These are phyloP conservation scores for Drosophila busckii DNA, from an alignment of 1,140 invertebrate species.

Conservation along the genomic window DNA sequence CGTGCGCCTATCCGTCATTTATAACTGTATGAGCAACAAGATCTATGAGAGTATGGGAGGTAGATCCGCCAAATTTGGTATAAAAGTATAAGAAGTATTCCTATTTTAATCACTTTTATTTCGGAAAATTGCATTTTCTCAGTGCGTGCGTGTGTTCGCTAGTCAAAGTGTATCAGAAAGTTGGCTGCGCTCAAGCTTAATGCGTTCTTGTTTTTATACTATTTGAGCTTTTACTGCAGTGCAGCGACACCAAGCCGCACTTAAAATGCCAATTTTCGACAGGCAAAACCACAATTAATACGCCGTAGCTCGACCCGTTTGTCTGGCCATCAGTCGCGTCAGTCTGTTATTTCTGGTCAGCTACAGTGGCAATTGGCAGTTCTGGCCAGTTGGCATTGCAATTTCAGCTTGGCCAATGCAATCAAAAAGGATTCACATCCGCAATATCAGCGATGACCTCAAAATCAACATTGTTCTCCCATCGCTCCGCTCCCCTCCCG, in stretches of 20 bases:
- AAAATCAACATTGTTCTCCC: conserved; percentile 77
- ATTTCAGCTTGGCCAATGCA: conserved; percentile 56
- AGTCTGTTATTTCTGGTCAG: not conserved
- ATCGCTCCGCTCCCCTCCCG: too few relatives aligned
- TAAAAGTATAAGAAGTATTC: too few relatives aligned
- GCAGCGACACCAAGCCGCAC: conserved; percentile 69
- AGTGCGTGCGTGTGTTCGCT: too few relatives aligned
- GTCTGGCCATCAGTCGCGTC: not conserved
- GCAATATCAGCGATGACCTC: conserved; percentile 75
- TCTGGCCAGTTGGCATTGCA: conserved; percentile 24
- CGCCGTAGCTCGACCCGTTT: conserved; percentile 26
- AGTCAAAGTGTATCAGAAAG: too few relatives aligned
- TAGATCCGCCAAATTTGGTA: too few relatives aligned
- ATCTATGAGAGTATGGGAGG: too few relatives aligned
- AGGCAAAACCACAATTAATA: conserved; percentile 73
- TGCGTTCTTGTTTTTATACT: too few relatives aligned
- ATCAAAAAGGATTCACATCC: conserved; percentile 74
- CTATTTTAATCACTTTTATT: too few relatives aligned
- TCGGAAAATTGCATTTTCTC: too few relatives aligned
- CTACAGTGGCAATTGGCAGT: conserved; percentile 18
- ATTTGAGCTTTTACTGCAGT: conserved; percentile 57
- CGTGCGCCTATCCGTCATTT: too few relatives aligned
- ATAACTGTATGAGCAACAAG: too few relatives aligned
- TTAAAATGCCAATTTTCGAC: conserved; percentile 75
- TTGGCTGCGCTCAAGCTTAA: too few relatives aligned